Base-by-base conservation (phyloP, 2,113 vertebrate species). In the Hiodon alosoides region DNA sequence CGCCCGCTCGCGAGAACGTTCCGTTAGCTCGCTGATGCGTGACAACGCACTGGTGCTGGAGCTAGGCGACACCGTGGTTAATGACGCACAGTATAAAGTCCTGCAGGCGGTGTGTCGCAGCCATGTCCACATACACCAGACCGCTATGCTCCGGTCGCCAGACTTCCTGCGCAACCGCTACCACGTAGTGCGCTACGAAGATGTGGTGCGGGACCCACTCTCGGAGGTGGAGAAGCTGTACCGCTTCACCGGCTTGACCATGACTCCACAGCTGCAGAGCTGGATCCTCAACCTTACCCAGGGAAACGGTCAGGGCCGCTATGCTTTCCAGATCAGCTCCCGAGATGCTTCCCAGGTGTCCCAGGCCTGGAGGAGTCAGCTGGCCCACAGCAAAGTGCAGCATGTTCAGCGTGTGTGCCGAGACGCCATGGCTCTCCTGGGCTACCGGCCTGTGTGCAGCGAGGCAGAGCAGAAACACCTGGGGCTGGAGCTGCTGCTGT, bases 241-340 rank as follows among this genome's bases (percentile, higher is more conserved):
- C 14, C 81, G 89, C 14, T 99, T 99, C 81, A 87, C 93, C 0
- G 90, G 92, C 5, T 89, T 99, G 68, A 82, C 82, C 46, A 88
- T 95, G 88, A 96, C 91, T 0, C 74, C 71, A 0, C 71, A 74
- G n/a, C 86, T 99, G 6, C 81, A 85, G 79, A 86, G 90, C 6
- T 99, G 96, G 96, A 92, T 99, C 79, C 91, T 94, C 82, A 89
- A 86, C n/a, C 88, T 96, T 71, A 99, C 95, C 0, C 96, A 96
- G 0, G 97, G 97, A 2, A 83, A 87, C 1, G 94, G 95, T 17
- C 54, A 71, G 7, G 84, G 90, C 0, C 94, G 94, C 0, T 74
- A 87, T 17, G 94, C 95, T 16, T 99, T 99, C 78, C 82, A 91
- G 75, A 97, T 94, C 79, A 96, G 95, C 0, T 94, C 95, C 2